A percentile compares a stretch with the other conserved stretches of the same genome.
Conservation (phyloP, 2,888 invertebrate species). For the Pristionchus mayeri region DNA sequence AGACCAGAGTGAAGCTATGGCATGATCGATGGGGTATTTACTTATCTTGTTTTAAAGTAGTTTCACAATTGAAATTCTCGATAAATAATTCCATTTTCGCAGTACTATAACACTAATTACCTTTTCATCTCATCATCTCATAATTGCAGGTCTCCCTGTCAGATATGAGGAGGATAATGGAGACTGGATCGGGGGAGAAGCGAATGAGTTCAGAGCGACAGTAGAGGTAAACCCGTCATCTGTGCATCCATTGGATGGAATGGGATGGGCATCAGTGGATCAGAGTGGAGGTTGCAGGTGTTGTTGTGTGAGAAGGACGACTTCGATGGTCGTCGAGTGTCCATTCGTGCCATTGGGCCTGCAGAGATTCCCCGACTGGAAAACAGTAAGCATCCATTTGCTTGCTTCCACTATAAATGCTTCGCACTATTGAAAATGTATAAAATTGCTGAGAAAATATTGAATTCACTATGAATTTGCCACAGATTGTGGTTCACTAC, state of each 20-base stretch:
- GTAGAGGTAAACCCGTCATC: constrained; percentile 16
- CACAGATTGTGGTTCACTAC: no score
- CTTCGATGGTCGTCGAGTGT: background rate
- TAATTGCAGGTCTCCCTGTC: background rate
- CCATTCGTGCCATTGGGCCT: background rate
- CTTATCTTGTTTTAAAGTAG: no score
- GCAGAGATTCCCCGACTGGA: background rate
- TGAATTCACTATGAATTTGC: no score
- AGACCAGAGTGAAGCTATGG: background rate
- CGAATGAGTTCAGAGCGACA: background rate
- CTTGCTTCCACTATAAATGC: background rate
- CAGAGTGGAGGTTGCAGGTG: background rate
- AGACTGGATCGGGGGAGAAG: background rate
- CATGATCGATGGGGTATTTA: background rate
- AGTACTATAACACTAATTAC: no score
- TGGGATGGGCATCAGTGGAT: background rate
- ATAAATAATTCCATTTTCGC: no score
- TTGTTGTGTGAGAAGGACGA: background rate
- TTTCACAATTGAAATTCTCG: no score
- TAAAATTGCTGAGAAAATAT: no score
- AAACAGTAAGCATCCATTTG: background rate
- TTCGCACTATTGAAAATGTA: no score
- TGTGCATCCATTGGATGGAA: no score
- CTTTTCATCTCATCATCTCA: no score
- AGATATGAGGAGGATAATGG: background rate